Base-by-base conservation (phyloP, 2,888 invertebrate species). In the Clanis bilineata region DNA sequence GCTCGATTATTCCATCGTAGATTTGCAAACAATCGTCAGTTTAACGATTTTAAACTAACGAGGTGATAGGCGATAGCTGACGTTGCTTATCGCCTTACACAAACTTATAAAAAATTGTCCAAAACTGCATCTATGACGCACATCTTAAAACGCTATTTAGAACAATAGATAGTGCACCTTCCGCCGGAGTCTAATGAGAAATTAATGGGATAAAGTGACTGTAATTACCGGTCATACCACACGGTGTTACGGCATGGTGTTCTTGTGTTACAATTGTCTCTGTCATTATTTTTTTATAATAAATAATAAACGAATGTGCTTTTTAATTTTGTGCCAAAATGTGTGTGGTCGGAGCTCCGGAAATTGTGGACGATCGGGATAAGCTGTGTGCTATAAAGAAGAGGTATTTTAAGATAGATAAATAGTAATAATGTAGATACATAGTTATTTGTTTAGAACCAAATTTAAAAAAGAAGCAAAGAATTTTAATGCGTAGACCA, bases 121-220 rank as follows among this genome's bases (percentile, higher is more conserved):
- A 64, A 70, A 77, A 79, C 81, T 77, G 76, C 77, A 78, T 77
- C 75, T 71, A 73, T 82, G 83, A 88, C 86, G 85, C 79, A 82
- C 76, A 82, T 73, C 69, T 72, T 76, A 80, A 82, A 78, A 76
- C 70, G 68, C 76, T 78, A 86, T 88, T 86, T 83, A 61, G 86
- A 83, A 70, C 87, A 79, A 69, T 59, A 66, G 83, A 83, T 85
- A 84, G 83, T 71, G 74, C 69, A 68, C 66, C 67, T 69, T 64
- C 66, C 57, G 66, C 58, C 65, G 61, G 64, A 47, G 63, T 65
- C 68, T 90, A 90, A 90, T 84, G 85, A 83, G 70, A 79, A 82
- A 85, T 86, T 86, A 88, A 90, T 89, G 77, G 79, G 70, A 71
- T 81, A 76, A 73, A 72, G 62, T 69, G 76, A 72, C 32, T 68